phyloP scores from a whole-genome alignment of 2,888 invertebrate species.

The Melikaiella ostensackeni region DNA sequence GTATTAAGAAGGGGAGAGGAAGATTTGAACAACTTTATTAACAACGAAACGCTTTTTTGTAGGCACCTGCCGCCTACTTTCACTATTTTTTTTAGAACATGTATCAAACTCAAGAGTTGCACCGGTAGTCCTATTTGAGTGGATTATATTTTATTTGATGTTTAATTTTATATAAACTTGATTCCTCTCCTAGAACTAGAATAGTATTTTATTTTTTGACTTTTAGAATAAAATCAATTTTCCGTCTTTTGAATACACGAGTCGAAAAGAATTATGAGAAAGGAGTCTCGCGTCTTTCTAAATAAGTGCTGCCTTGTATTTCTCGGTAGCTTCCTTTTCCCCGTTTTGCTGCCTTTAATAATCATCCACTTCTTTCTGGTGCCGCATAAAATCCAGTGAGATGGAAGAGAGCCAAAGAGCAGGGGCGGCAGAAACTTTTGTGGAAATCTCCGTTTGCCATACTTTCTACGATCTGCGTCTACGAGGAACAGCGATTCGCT shows the following conservation, averaged over 20 bases:
- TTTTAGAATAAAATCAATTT: not conserved
- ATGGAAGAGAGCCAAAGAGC: slow-evolving; percentile 50
- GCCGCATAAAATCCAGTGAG: slow-evolving; percentile 51
- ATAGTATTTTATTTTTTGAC: not conserved
- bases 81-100: too few species aligned
- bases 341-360: slow-evolving; percentile 43
- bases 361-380: slow-evolving; percentile 47
- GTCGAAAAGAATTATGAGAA: slow-evolving; percentile 14
- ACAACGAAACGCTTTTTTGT: too few species aligned
- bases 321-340: slow-evolving; percentile 22
- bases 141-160: too few species aligned
- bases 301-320: slow-evolving; percentile 32
- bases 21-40: too few species aligned
- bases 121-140: too few species aligned
- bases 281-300: slow-evolving; percentile 8
- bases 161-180: too few species aligned
- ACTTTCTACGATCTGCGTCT: slow-evolving; percentile 50
- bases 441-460: slow-evolving; percentile 54
- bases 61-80: too few species aligned
- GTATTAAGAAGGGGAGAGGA: too few species aligned
- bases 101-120: too few species aligned
- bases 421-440: slow-evolving; percentile 48
- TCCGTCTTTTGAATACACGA: not conserved
- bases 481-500: slow-evolving; percentile 55
- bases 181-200: not conserved